A percentile compares a stretch with the other conserved stretches of the same genome.
phyloP scores from a whole-genome alignment of 2,888 invertebrate species.

The Ectropis crepuscularia region DNA sequence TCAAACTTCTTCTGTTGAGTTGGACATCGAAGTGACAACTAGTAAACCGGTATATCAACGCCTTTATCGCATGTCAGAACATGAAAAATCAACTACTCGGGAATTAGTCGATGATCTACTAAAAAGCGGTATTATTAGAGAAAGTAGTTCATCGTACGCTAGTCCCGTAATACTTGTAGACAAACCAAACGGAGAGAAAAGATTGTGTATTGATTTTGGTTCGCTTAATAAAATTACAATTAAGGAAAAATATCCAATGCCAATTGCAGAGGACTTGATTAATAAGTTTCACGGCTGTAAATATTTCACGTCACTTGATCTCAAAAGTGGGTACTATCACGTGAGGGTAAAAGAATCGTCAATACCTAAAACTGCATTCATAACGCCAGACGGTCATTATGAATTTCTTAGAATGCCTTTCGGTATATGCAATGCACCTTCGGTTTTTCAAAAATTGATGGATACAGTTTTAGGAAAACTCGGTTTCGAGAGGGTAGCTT shows the following conservation, averaged over 20 bases:
- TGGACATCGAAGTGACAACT: slow-evolving; percentile 35
- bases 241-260: slow-evolving; percentile 11
- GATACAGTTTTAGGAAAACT: slow-evolving; percentile 13
- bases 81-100: neutral
- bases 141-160: neutral
- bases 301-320: no score
- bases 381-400: neutral
- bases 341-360: neutral
- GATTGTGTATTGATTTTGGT: neutral
- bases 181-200: slow-evolving; percentile 40
- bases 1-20: slow-evolving; percentile 26
- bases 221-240: neutral
- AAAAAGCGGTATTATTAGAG: neutral
- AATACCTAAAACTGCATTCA: neutral
- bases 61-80: slow-evolving; percentile 13
- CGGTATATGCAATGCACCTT: slow-evolving; percentile 23
- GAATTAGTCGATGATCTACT: neutral
- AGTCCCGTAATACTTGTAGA: slow-evolving; percentile 50
- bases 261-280: slow-evolving; percentile 8
- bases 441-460: slow-evolving; percentile 26
- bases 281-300: no score
- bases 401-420: slow-evolving; percentile 16
- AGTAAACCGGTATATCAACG: slow-evolving; percentile 18
- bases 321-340: slow-evolving; percentile 4
- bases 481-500: neutral